Base-by-base conservation (phyloP, 2,888 invertebrate species). In the Melanotus villosus region DNA sequence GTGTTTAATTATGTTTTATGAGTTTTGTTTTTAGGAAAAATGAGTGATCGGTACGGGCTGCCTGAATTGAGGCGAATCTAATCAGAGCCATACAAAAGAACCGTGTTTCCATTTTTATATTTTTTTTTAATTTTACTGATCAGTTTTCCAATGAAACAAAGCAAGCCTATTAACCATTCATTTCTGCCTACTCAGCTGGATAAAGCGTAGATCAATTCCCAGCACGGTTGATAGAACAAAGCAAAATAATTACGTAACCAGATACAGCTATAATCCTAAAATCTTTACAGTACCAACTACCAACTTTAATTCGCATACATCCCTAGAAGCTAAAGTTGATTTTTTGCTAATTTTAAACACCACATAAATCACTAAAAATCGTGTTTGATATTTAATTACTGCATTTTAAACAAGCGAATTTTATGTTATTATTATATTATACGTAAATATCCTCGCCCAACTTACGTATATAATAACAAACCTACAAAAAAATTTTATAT, bases 1-100 rank as follows among this genome's bases (percentile, higher is more conserved):
- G 73, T 43, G 71, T 68, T 71, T 73, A 73, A 73, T 73, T 73
- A 68, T 68, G 63, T 68, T 73, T 70, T 65, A 70, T 70, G 60
- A 50, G 38, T 56, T 70, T 60, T 56, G 30, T 68, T 63, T 67
- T 63, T 52, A 43, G 56, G 32, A 3, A 19, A 65, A 32, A 65
- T 52, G 57, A 65, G 50, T 41, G 60, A 67, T 67, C 23, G 66
- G 41, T 18, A 18, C 26, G 58, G 21, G 10, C 47, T 21, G 36
- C 14, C 30, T 57, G 59, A 58, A 59, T 41, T 66, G 66, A 65
- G 52, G 52, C 41, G 50, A 43, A 66, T 59, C 45, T 58, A 66
- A 59, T 66, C 43, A 52, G 57, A 21, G 58, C 57, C 43, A 32
- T 34, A 59, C 52, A 66, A 50, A 66, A 59, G 59, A 30, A 41